phyloP scores from a whole-genome alignment of 2,113 vertebrate species.

The Perognathus longimembris region DNA sequence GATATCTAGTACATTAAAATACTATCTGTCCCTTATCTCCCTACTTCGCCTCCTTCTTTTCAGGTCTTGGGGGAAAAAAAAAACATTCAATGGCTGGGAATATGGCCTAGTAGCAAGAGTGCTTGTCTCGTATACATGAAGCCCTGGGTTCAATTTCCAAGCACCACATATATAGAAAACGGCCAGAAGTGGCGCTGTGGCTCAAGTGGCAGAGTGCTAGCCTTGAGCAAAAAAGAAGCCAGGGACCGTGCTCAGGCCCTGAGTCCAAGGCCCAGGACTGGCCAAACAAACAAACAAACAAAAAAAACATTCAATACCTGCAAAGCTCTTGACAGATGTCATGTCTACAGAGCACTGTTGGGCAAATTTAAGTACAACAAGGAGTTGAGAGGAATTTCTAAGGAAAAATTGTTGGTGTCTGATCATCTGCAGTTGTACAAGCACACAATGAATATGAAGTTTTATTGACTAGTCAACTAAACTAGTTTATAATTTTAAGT shows the following conservation, averaged over 20 bases:
- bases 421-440: neutral
- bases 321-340: neutral
- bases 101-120: too few species aligned
- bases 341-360: neutral
- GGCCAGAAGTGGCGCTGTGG: too few species aligned
- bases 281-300: too few species aligned
- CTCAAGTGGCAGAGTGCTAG: too few species aligned
- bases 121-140: too few species aligned
- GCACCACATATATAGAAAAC: too few species aligned
- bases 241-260: too few species aligned
- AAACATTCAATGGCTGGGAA: too few species aligned
- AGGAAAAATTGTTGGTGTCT: neutral
- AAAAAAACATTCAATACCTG: neutral
- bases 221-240: too few species aligned
- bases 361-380: neutral
- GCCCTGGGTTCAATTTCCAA: too few species aligned
- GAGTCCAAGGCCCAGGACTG: too few species aligned
- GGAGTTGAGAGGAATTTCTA: neutral
- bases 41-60: neutral
- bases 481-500: neutral
- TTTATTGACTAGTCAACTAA: slow-evolving; percentile 7
- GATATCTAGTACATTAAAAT: neutral
- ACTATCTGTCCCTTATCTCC: neutral
- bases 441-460: neutral
- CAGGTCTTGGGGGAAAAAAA: neutral